Percentiles rank a stretch among this genome's conserved stretches.
These are phyloP conservation scores for Mystacornis crossleyi DNA, from an alignment of 2,113 vertebrate species.

Conservation along the genomic window DNA sequence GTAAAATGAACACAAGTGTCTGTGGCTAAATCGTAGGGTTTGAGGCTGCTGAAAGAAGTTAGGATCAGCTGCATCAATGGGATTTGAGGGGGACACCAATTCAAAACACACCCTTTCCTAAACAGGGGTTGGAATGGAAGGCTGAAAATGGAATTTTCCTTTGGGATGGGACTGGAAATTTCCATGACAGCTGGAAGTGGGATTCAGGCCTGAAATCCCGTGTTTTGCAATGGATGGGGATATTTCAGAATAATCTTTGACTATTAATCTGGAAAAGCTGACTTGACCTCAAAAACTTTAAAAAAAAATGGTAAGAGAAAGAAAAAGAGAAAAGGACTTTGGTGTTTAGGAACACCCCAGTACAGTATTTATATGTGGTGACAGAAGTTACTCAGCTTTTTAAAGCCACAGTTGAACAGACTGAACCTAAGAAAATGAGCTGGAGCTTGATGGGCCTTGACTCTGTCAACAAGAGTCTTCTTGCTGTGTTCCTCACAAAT, in stretches of 20 bases:
- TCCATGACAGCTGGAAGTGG: conserved; percentile 29
- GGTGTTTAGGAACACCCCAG: background rate
- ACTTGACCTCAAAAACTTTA: background rate
- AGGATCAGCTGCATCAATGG: background rate
- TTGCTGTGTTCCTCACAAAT: background rate
- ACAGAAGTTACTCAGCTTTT: background rate
- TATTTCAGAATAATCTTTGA: conserved; percentile 34
- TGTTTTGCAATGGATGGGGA: background rate
- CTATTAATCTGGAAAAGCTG: conserved; percentile 32
- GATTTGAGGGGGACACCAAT: background rate
- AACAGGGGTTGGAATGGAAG: background rate
- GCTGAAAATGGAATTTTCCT: conserved; percentile 35
- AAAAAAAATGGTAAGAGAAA: background rate
- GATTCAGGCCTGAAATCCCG: conserved; percentile 1
- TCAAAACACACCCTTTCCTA: background rate
- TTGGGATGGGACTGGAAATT: conserved; percentile 33
- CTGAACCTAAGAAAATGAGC: background rate
- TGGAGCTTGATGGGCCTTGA: background rate
- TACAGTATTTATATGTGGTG: background rate
- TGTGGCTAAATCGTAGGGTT: background rate
- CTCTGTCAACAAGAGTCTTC: background rate
- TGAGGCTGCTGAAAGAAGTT: background rate
- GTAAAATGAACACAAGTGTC: background rate
- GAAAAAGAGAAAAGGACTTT: background rate
- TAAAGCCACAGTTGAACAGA: background rate